Conservation (phyloP, 2,113 vertebrate genomes). For the human (Homo sapiens) region GRCh38 chr16:22856001-22856500, state of each 20-base stretch:
- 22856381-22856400: neutral
- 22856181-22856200: neutral
- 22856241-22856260: neutral
- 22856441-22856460: neutral
- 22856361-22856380: neutral
- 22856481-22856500: conserved; percentile 19
- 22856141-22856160: neutral
- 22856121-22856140: neutral
- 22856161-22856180: neutral
- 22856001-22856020: neutral
- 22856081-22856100: neutral
- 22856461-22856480: neutral
- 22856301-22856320: neutral
- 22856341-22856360: neutral
- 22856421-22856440: neutral
- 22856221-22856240: neutral
- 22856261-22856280: neutral
- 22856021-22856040: neutral
- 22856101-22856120: neutral
- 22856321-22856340: neutral
- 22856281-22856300: neutral
- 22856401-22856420: neutral
- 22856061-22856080: neutral
- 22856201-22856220: neutral
- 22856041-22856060: neutral